Evolutionary conservation across 1,140 invertebrate species (phyloP).

Genomic region (Sipha flava): DNA sequence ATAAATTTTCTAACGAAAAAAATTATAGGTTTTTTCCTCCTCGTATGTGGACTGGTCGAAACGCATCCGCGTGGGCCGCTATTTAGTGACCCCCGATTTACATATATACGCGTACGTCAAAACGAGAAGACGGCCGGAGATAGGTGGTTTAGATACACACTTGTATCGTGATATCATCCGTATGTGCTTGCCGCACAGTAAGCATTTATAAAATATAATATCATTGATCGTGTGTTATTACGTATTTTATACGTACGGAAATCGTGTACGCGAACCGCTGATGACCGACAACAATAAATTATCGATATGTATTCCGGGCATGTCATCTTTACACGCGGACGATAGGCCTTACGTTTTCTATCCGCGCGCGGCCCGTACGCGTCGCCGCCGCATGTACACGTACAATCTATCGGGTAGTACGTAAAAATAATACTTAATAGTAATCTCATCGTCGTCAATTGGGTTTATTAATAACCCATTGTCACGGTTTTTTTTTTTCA

Average conservation of each 20-base stretch:
- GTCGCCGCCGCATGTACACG: background rate
- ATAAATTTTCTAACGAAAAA: too few species aligned
- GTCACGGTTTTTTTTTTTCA: background rate
- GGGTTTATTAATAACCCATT: constrained; percentile 14
- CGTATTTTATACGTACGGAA: background rate
- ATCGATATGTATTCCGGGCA: constrained; percentile 10
- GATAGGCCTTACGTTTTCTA: background rate
- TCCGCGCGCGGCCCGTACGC: background rate
- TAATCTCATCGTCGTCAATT: background rate
- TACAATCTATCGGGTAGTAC: background rate
- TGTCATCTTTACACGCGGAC: constrained; percentile 12
- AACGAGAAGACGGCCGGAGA: too few species aligned
- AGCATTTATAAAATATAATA: too few species aligned
- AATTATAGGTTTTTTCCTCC: too few species aligned
- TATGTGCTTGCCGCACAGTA: too few species aligned
- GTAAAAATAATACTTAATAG: background rate
- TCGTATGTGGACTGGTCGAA: too few species aligned
- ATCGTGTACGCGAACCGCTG: background rate
- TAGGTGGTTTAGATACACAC: too few species aligned
- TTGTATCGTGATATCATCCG: too few species aligned
- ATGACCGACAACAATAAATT: constrained; percentile 27
- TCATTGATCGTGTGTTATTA: background rate
- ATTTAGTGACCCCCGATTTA: too few species aligned
- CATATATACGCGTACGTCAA: too few species aligned
- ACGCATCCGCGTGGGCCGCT: too few species aligned